Base-by-base conservation (phyloP, 2,888 invertebrate genomes). In the Frankliniella intonsa region DNA sequence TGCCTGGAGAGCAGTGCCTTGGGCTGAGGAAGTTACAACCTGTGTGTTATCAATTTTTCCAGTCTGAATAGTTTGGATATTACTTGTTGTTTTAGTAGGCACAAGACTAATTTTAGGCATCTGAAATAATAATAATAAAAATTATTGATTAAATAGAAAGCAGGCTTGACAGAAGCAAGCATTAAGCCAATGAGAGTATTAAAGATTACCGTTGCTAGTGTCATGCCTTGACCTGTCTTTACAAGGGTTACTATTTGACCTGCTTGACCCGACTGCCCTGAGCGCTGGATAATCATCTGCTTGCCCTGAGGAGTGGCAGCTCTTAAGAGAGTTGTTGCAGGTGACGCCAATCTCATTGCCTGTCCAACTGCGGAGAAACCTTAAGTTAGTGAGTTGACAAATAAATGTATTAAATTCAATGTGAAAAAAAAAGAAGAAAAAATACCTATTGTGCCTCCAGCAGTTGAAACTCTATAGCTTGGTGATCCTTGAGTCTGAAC, bases 191-290 rank as follows among this genome's bases (percentile, higher is more conserved):
- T n/a, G n/a, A 62, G 11, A 5, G 11, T 69, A 11, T 11, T n/a
- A 22, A 69, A 25, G 12, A 11, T 82, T 81, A 84, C 89, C 27
- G 88, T 88, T 27, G 89, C 89, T 22, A 90, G 88, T 51, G 89
- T 88, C 88, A 90, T 89, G 82, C 91, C 91, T 84, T 90, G 90
- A 80, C 90, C 88, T 3, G 90, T 90, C 86, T 91, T 91, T 11
- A 91, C 90, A 50, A 91, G 87, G 0, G 90, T 90, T 49, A 91
- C 89, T 81, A 91, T 90, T 87, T 90, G 90, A 55, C 69, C 69
- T 19, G 90, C 89, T 19, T 85, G 83, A 83, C 85, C 83, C 84
- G 84, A 38, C 11, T 81, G 83, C 27, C 83, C 82, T 25, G 83
- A 79, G 9, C 87, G 85, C 84, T 90, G 90, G 11, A 90, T 88